phyloP scores from a whole-genome alignment of 2,113 vertebrate genomes.

The Hippocampus abdominalis region DNA sequence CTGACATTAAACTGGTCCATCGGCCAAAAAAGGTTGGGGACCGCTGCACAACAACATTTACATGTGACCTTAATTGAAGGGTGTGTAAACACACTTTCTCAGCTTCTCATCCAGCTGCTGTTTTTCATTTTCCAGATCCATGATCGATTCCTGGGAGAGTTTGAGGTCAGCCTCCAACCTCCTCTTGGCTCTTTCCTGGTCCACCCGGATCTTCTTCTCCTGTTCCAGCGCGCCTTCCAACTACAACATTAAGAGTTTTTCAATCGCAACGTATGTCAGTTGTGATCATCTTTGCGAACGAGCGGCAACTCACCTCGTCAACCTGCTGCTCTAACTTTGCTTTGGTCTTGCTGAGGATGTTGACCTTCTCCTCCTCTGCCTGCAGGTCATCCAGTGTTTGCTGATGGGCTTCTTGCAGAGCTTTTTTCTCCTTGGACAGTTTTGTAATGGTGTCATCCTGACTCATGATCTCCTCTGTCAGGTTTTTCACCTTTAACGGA shows the following conservation, averaged over 20 bases:
- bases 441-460: slow-evolving; percentile 64
- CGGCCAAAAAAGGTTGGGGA: no score
- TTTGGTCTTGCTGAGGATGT: slow-evolving; percentile 62
- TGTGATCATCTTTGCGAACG: no score
- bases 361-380: slow-evolving; percentile 66
- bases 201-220: slow-evolving; percentile 78
- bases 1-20: no score
- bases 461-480: slow-evolving; percentile 55
- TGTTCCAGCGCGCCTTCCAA: slow-evolving; percentile 73
- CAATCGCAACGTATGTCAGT: no score
- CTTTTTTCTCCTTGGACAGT: slow-evolving; percentile 62
- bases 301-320: slow-evolving; percentile 53
- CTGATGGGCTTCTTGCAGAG: slow-evolving; percentile 61
- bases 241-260: slow-evolving; percentile 10
- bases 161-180: slow-evolving; percentile 56
- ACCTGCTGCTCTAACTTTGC: slow-evolving; percentile 67
- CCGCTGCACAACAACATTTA: neutral
- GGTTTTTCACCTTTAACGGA: slow-evolving; percentile 54
- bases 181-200: slow-evolving; percentile 78
- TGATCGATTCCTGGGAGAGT: slow-evolving; percentile 39
- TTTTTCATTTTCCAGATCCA: slow-evolving; percentile 61
- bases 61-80: neutral
- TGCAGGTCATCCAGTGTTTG: slow-evolving; percentile 63
- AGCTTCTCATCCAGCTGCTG: slow-evolving; percentile 78
- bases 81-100: slow-evolving; percentile 68